A percentile compares a stretch with the other conserved stretches of the same genome.
These are phyloP conservation scores for Sardina pilchardus DNA, from an alignment of 2,113 vertebrate species.

Conservation along the genomic window DNA sequence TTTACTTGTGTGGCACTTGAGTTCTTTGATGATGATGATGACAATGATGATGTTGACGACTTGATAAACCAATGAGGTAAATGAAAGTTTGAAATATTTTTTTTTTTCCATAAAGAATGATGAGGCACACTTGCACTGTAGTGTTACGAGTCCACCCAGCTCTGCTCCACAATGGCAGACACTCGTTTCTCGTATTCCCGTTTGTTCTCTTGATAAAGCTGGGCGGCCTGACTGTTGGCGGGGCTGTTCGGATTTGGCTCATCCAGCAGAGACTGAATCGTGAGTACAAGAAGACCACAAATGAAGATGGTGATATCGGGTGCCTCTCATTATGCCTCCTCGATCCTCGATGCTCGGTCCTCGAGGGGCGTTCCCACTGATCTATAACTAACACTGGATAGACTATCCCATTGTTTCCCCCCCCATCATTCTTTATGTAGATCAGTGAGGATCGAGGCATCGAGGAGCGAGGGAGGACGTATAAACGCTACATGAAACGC, in stretches of 20 bases:
- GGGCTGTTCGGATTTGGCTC: constrained; percentile 98
- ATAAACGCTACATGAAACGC: too few species aligned
- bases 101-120: constrained; percentile 54
- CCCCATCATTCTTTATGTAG: too few species aligned
- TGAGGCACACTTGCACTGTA: constrained; percentile 61
- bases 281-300: background rate
- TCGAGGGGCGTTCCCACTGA: too few species aligned
- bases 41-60: constrained; percentile 56
- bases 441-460: too few species aligned
- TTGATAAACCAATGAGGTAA: constrained; percentile 61
- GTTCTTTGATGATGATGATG: constrained; percentile 63
- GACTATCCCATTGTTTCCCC: too few species aligned
- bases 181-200: constrained; percentile 98
- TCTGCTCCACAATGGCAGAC: constrained; percentile 97
- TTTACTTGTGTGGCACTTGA: constrained; percentile 80
- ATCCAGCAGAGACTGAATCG: constrained; percentile 88
- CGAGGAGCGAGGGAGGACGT: too few species aligned
- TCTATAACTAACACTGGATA: too few species aligned
- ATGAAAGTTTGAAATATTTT: constrained; percentile 61
- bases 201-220: constrained; percentile 99
- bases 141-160: constrained; percentile 95
- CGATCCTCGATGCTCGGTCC: too few species aligned
- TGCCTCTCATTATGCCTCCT: too few species aligned
- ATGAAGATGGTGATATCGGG: background rate
- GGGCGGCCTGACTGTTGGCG: constrained; percentile 97